Conservation (phyloP, 1,140 invertebrate species). For the Gonatopus flavifemur region DNA sequence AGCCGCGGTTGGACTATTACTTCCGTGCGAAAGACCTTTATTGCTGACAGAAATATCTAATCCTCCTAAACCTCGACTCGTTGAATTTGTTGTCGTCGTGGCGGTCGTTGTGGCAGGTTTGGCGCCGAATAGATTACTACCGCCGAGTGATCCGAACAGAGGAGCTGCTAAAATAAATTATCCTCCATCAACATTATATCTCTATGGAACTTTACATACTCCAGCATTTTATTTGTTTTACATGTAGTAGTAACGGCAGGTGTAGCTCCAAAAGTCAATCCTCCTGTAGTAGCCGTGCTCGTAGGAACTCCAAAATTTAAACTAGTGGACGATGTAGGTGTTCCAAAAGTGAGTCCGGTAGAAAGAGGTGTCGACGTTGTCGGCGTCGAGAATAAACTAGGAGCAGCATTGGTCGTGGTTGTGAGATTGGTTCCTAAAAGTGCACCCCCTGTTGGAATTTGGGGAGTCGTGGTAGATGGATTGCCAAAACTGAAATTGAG, state of each 20-base stretch:
- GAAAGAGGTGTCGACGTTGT: slow-evolving; percentile 22
- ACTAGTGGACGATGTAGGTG: slow-evolving; percentile 23
- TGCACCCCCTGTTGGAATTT: slow-evolving; percentile 7
- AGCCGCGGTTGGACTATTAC: slow-evolving; percentile 62
- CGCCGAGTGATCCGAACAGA: slow-evolving; percentile 35
- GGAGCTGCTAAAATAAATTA: slow-evolving; percentile 33
- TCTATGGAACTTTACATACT: too few species aligned
- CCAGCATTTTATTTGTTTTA: slow-evolving; percentile 20
- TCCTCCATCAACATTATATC: slow-evolving; percentile 11
- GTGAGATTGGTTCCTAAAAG: slow-evolving; percentile 24
- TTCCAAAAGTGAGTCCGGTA: slow-evolving; percentile 30
- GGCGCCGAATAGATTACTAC: slow-evolving; percentile 45
- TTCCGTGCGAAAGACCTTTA: slow-evolving; percentile 59
- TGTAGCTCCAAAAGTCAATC: slow-evolving; percentile 42
- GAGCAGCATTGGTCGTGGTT: slow-evolving; percentile 22
- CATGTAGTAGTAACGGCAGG: slow-evolving; percentile 32
- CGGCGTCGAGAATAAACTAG: slow-evolving; percentile 29
- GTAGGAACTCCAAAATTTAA: slow-evolving; percentile 40
- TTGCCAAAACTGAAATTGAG: slow-evolving; percentile 42
- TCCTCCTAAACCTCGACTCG: slow-evolving; percentile 66
- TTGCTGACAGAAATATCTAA: slow-evolving; percentile 62
- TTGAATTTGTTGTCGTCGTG: slow-evolving; percentile 35
- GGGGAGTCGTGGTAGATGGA: slow-evolving; percentile 17
- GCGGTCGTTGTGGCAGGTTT: slow-evolving; percentile 41
- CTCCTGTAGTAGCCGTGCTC: slow-evolving; percentile 36